Conservation (phyloP, 1,140 invertebrate genomes). For the Wiebesia pumilae region DNA sequence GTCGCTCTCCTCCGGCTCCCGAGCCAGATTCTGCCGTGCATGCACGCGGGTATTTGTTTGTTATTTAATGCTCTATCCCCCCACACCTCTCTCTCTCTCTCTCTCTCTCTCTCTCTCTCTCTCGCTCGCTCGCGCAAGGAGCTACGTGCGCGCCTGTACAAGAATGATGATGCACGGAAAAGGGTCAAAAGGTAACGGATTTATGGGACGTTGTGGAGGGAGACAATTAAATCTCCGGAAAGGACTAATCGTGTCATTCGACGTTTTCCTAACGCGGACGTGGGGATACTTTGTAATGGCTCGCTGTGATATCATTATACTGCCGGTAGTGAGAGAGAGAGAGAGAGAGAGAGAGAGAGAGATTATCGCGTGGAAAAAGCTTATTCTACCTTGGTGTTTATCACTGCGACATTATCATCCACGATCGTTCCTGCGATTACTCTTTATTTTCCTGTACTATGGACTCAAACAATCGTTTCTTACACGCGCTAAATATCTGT, state of each 20-base stretch:
- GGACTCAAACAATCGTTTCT: not conserved
- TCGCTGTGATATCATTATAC: not conserved
- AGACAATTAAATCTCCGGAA: conserved; percentile 7
- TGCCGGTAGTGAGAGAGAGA: not conserved
- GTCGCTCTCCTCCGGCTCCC: not conserved
- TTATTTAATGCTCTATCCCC: not conserved
- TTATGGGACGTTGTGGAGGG: not conserved
- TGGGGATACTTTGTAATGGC: not conserved
- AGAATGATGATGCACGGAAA: conserved; percentile 14
- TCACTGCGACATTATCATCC: not conserved
- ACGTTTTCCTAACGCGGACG: not conserved
- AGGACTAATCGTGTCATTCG: conserved; percentile 6
- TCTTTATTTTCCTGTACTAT: not conserved
- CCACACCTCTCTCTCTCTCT: no score
- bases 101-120: no score
- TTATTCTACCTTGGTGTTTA: not conserved
- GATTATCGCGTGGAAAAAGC: not conserved
- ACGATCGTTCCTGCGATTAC: not conserved
- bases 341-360: no score
- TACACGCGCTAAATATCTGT: not conserved
- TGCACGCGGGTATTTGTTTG: not conserved
- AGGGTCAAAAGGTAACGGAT: conserved; percentile 56
- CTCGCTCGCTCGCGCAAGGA: no score
- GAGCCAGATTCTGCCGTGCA: conserved; percentile 13
- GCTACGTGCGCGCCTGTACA: no score